phyloP scores from a whole-genome alignment of 1,140 invertebrate genomes.

The Heliothis subflexa region DNA sequence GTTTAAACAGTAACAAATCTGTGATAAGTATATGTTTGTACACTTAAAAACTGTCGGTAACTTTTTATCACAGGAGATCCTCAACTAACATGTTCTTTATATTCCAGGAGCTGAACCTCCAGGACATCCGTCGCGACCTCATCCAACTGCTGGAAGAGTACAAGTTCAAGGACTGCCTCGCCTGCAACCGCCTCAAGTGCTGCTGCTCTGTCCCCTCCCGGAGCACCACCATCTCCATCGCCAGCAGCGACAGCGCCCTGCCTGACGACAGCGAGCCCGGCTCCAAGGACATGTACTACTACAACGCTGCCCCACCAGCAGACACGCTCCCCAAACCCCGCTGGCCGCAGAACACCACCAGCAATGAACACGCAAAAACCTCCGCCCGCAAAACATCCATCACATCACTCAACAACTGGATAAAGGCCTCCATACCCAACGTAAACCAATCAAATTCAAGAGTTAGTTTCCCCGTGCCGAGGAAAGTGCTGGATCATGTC shows the following conservation, averaged over 20 bases:
- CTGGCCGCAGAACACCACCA: not conserved
- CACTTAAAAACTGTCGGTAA: no score
- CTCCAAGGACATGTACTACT: not conserved
- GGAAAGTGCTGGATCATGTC: not conserved
- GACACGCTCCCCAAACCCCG: not conserved
- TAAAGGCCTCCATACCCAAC: slow-evolving; percentile 7
- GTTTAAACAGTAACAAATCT: no score
- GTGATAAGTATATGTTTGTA: no score
- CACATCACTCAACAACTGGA: not conserved
- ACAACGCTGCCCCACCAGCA: slow-evolving; percentile 15
- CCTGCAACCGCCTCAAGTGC: no score
- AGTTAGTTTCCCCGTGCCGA: slow-evolving; percentile 7
- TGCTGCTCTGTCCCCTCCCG: no score
- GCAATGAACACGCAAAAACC: not conserved
- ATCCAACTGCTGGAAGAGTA: slow-evolving; percentile 53
- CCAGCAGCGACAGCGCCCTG: not conserved
- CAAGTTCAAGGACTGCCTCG: no score
- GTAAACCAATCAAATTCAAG: not conserved
- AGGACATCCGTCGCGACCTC: slow-evolving; percentile 54
- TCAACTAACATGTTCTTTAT: slow-evolving; percentile 23
- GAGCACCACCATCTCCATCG: not conserved
- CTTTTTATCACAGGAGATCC: no score
- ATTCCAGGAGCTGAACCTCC: slow-evolving; percentile 59
- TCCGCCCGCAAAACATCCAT: no score
- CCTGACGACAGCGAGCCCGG: not conserved